phyloP scores from a whole-genome alignment of 1,140 invertebrate species.

The Meloidogyne exigua region DNA sequence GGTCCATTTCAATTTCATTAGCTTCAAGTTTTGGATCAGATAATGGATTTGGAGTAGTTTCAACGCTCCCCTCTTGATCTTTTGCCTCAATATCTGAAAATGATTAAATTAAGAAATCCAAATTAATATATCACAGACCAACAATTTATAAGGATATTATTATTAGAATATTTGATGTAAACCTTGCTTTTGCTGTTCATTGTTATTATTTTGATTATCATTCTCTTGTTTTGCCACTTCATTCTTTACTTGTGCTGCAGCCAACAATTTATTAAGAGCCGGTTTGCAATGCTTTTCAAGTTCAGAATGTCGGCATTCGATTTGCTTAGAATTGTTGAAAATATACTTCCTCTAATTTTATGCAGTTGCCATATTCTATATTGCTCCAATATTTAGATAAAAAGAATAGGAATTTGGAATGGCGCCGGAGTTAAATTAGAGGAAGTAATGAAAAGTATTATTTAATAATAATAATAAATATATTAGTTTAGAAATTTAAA shows the following conservation, averaged over 20 bases:
- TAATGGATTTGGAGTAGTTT: background rate
- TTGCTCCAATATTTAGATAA: too few relatives aligned
- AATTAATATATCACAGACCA: background rate
- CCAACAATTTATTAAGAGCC: constrained; percentile 10
- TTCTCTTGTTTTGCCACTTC: background rate
- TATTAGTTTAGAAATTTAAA: background rate
- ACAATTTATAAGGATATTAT: background rate
- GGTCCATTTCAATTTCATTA: background rate
- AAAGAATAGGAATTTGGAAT: too few relatives aligned
- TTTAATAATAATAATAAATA: background rate
- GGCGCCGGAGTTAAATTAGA: too few relatives aligned
- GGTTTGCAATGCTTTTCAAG: constrained; percentile 23
- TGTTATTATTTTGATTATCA: background rate
- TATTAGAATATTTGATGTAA: background rate
- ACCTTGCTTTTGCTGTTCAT: background rate
- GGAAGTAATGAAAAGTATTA: too few relatives aligned
- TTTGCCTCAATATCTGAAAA: background rate
- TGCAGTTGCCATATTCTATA: too few relatives aligned
- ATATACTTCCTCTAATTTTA: background rate
- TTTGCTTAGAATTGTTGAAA: constrained; percentile 11
- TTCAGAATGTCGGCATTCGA: constrained; percentile 24
- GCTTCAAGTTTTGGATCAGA: background rate
- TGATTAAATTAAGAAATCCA: too few relatives aligned
- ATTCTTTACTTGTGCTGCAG: background rate
- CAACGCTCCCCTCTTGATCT: background rate